These are phyloP conservation scores for Epinephelus coioides DNA, from an alignment of 2,797 vertebrate species.

Conservation along the genomic window DNA sequence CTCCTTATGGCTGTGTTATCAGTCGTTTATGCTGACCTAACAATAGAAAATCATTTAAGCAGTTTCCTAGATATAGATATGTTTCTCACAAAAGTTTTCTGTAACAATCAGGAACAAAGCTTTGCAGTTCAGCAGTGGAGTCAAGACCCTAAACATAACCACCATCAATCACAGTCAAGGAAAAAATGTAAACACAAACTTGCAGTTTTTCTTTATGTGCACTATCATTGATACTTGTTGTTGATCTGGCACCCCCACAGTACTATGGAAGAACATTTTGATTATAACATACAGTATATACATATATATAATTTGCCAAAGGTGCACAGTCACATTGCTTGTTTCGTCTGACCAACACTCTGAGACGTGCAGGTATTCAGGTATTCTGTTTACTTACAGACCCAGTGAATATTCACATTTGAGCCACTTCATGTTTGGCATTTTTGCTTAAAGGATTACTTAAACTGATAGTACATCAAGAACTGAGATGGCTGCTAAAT, in stretches of 20 bases:
- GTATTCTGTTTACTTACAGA: not conserved
- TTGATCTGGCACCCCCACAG: no score
- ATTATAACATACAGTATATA: no score
- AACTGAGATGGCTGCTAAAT: no score
- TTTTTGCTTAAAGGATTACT: no score
- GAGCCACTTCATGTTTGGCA: not conserved
- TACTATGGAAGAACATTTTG: no score
- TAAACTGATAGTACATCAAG: no score
- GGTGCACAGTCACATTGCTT: not conserved
- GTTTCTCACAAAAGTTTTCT: not conserved
- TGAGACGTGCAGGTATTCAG: no score
- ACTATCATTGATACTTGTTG: no score
- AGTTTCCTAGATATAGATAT: not conserved
- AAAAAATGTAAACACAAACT: not conserved
- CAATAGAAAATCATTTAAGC: not conserved
- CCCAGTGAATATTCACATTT: not conserved
- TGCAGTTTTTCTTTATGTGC: not conserved
- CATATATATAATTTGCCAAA: no score
- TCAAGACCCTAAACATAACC: not conserved
- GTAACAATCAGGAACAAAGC: no score
- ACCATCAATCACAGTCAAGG: not conserved
- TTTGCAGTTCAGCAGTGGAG: not conserved
- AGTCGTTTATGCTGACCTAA: constrained; percentile 33
- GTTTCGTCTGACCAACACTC: not conserved
- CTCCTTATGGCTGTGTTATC: constrained; percentile 17